Base-by-base conservation (phyloP, 2,113 vertebrate genomes). In the Sebastes fasciatus region DNA sequence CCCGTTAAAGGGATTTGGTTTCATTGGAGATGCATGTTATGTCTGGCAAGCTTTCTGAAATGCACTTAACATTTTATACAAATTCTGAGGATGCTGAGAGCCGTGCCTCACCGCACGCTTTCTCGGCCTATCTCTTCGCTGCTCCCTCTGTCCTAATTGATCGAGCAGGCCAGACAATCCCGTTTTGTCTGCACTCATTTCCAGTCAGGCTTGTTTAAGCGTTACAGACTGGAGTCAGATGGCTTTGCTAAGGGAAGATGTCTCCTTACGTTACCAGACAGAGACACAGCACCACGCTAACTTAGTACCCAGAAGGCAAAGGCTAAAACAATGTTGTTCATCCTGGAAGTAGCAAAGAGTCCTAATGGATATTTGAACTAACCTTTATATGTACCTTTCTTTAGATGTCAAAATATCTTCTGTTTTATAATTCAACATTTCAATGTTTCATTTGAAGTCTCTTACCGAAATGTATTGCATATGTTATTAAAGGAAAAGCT, bases 201-300 rank as follows among this genome's bases (percentile, higher is more conserved):
- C 93, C 92, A 93, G 94, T 93, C 93, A 94, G 87, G 87, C 92
- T 91, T 91, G 88, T 89, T 91, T 90, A 95, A 94, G 87, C 83
- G 63, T 85, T 90, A 87, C 82, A 87, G 84, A 91, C 90, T 93
- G 92, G 90, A 93, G 89, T 92, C 93, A 86, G 87, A 91, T 94
- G 91, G 93, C 88, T 92, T 91, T 69, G 81, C 89, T 71, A 55
- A 88, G 81, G 78, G 86, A 89, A 87, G 74, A 87, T 85, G 83
- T 87, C 91, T 91, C 86, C 86, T 89, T 76, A 66, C 86, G 88
- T 88, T 86, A 91, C 83, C 70, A 86, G 85, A 90, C 65, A 57
- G 71, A 21, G 71, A 81, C 76, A 88, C 61, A 58, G 70, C 16
- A 74, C 34, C 73, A 82, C 5, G 42, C 62, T 34, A 77, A 54